Evolutionary conservation across 2,797 vertebrate species (phyloP).

Genomic region (Cichlasoma orientale): DNA sequence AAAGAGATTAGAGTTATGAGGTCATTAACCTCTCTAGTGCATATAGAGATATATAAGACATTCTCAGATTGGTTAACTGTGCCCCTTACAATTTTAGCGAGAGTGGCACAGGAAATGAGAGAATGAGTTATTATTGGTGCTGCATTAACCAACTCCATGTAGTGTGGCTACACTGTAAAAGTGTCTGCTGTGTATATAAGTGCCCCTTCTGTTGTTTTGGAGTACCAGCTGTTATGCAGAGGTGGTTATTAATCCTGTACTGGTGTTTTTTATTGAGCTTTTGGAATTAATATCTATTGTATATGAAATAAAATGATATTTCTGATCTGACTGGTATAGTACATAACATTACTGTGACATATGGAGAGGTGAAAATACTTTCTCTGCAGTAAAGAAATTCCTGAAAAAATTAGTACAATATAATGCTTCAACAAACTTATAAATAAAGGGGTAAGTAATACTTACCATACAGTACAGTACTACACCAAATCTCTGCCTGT

Average conservation of each 20-base stretch:
- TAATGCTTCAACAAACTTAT: neutral
- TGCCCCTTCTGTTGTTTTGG: neutral
- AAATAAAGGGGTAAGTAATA: neutral
- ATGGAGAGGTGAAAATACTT: neutral
- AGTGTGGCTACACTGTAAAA: neutral
- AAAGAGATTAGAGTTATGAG: constrained; percentile 55
- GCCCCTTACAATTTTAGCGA: constrained; percentile 7
- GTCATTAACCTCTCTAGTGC: constrained; percentile 38
- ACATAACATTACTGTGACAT: too few relatives aligned
- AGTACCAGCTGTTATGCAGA: constrained; percentile 12
- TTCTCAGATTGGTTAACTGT: constrained; percentile 1
- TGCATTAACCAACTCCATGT: neutral
- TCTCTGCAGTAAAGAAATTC: neutral
- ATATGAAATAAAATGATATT: neutral
- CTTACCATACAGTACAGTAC: neutral
- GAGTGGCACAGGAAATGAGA: neutral
- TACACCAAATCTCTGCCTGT: neutral
- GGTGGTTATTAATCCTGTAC: neutral
- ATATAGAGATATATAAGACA: constrained; percentile 7
- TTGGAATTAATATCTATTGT: neutral
- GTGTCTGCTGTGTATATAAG: neutral
- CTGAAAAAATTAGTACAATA: neutral
- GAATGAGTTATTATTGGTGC: neutral
- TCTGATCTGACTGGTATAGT: neutral
- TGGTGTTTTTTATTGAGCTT: neutral